Conservation (phyloP, 2,113 vertebrate genomes). For the Butastur rufipennis region DNA sequence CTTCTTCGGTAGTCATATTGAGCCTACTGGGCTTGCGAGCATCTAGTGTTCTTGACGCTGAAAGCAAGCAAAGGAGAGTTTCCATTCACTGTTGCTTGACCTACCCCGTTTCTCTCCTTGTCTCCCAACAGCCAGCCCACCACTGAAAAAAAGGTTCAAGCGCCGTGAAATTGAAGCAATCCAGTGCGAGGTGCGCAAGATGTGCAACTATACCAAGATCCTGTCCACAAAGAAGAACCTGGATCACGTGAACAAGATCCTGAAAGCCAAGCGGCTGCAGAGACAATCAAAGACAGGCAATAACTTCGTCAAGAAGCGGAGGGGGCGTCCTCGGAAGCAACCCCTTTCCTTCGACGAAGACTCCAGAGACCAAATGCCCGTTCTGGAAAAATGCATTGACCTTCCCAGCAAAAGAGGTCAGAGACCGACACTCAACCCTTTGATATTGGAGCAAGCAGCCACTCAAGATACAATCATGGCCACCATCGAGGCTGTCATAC, state of each 20-base stretch:
- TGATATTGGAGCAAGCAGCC: conserved; percentile 77
- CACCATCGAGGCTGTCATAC: conserved; percentile 94
- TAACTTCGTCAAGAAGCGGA: conserved; percentile 93
- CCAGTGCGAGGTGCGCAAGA: conserved; percentile 91
- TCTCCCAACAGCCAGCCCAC: conserved; percentile 69
- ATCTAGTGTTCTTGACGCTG: background rate
- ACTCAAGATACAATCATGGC: conserved; percentile 90
- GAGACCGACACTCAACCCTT: conserved; percentile 77
- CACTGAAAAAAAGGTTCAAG: conserved; percentile 88
- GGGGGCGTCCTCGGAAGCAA: conserved; percentile 92
- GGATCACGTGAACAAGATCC: conserved; percentile 98
- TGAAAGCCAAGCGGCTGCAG: conserved; percentile 97
- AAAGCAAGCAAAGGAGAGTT: background rate
- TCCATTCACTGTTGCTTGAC: background rate
- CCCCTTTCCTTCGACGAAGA: conserved; percentile 80
- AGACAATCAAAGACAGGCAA: conserved; percentile 99
- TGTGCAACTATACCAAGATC: conserved; percentile 91
- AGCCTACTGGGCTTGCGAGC: background rate
- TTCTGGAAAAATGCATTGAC: conserved; percentile 93
- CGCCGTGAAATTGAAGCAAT: conserved; percentile 91
- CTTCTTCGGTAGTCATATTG: background rate
- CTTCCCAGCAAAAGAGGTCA: conserved; percentile 86
- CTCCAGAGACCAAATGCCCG: conserved; percentile 90
- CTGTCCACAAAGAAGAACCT: conserved; percentile 94
- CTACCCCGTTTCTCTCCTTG: background rate